Evolutionary conservation across 2,113 vertebrate species (phyloP), one percentile per base, ranked within the genome.

Genomic region (Orcinus orca): DNA sequence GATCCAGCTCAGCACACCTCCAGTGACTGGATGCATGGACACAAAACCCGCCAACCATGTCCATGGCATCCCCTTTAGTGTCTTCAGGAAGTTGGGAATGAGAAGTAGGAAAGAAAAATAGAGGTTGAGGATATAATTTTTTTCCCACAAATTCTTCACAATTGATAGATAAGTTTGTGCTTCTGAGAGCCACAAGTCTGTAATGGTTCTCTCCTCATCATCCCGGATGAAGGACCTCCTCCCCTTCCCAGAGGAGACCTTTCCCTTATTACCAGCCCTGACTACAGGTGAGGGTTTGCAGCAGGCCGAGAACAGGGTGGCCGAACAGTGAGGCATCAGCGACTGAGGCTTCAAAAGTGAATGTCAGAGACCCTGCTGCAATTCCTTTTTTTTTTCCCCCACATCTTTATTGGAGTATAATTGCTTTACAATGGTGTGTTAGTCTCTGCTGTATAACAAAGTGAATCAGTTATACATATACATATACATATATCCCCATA

Each of bases 341-440:
- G 23, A 62, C 7, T 4, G 41, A 70, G 44, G 74, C 71, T 88
- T 97, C 93, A 74, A 91, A 92, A 97, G 83, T 29, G 84, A 96
- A 90, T 96, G 95, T 93, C 93, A 29, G 10, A 92, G 93, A 77
- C 95, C 50, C 93, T 91, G 90, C 95, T 97, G 82, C 79, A 93
- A 88, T 50, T 50, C 50, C 50, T 50, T 50, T 50, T 50, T 50
- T 50, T 50, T 50, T 50, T 4, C 0, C 47, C 11, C 50, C 14
- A 15, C 50, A 50, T 50, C 50, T 50, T 14, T 14, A 50, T 50
- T 15, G 50, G 13, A 5, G 50, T 50, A 15, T 50, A 50, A 5
- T 50, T 50, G 14, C 14, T 50, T 50, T 50, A 50, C 50, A 50
- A 5, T 50, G 50, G 50, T 50, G 14, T 50, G 50, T 50, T 15